A percentile compares a stretch with the other conserved stretches of the same genome.
phyloP scores from a whole-genome alignment of 2,888 invertebrate species.

The Acleris holmiana region DNA sequence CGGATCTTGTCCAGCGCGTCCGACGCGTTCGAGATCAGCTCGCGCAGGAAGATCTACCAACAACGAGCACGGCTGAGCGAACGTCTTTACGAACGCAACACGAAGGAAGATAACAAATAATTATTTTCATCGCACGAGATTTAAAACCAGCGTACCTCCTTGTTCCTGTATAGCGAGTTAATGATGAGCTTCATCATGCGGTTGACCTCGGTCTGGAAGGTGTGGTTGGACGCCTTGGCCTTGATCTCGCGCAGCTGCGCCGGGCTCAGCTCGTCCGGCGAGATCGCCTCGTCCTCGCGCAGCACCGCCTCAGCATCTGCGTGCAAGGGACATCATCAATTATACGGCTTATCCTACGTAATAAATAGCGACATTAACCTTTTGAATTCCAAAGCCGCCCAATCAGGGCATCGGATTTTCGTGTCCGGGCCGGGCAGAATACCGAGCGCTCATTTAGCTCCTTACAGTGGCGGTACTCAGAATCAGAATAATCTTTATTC shows the following conservation, averaged over 20 bases:
- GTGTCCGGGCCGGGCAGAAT: too few species aligned
- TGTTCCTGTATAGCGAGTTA: slow-evolving; percentile 99
- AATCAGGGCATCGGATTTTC: too few species aligned
- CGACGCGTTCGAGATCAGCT: slow-evolving; percentile 99
- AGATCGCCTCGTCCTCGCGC: slow-evolving; percentile 98
- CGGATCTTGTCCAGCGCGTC: slow-evolving; percentile 99
- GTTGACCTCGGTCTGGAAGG: slow-evolving; percentile 99
- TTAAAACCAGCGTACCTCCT: slow-evolving; percentile 87
- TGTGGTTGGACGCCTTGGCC: slow-evolving; percentile 93
- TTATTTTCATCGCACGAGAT: neutral
- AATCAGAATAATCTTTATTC: too few species aligned
- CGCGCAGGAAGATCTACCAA: slow-evolving; percentile 95
- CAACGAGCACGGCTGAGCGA: neutral
- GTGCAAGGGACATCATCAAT: slow-evolving; percentile 16
- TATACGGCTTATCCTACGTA: neutral
- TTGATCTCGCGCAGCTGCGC: slow-evolving; percentile 96
- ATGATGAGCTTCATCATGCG: slow-evolving; percentile 99
- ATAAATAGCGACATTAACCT: too few species aligned
- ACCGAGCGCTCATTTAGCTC: too few species aligned
- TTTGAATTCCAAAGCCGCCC: too few species aligned
- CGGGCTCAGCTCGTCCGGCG: slow-evolving; percentile 96
- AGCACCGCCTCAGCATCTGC: slow-evolving; percentile 95
- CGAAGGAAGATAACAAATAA: neutral
- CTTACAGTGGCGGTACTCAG: too few species aligned
- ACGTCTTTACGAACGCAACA: neutral